Base-by-base conservation (phyloP, 2,113 vertebrate species). In the Megatriorchis doriae region DNA sequence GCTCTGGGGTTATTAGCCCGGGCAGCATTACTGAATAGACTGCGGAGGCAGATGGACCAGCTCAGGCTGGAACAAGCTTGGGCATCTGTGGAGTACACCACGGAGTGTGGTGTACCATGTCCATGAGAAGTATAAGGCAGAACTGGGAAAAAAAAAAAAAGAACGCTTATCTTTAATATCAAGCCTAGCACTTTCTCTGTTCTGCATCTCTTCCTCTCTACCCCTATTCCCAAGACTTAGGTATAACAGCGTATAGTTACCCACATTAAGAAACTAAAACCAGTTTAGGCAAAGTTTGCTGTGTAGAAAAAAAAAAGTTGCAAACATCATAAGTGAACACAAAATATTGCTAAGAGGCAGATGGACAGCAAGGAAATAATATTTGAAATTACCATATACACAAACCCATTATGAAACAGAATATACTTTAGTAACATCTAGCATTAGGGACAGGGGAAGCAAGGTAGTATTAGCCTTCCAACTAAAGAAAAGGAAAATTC, bases 231-330 rank as follows among this genome's bases (percentile, higher is more conserved):
- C 74, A 73, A 73, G 50, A 29, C 14, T 58, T 9, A 19, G 34
- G 62, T 52, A 5, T 38, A 88, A 94, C 77, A 90, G 52, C 11
- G 1, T 8, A 40, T 43, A 80, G 50, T 77, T 86, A 85, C 62
- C 81, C 86, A 93, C 84, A 95, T 72, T 70, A 90, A 94, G 94
- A 90, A 96, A 73, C 53, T 73, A 67, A 89, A 95, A 93, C 81
- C 58, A 88, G 86, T 80, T 90, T 52, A 93, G 89, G 74, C 84
- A 93, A 94, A 94, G 66, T 65, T 91, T 77, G 38, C 62, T 80
- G 36, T 14, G 32, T 40, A 74, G 43, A 42, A 83, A 71, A 53
- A 53, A n/a, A 80, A 81, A 92, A 71, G 40, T 38, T 89, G 78
- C 62, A 79, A 96, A 79, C 72, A 82, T 47, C 34, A 23, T 27